A percentile compares a stretch with the other conserved stretches of the same genome.
These are phyloP conservation scores for Seriola quinqueradiata DNA, from an alignment of 2,113 vertebrate genomes.

Conservation along the genomic window DNA sequence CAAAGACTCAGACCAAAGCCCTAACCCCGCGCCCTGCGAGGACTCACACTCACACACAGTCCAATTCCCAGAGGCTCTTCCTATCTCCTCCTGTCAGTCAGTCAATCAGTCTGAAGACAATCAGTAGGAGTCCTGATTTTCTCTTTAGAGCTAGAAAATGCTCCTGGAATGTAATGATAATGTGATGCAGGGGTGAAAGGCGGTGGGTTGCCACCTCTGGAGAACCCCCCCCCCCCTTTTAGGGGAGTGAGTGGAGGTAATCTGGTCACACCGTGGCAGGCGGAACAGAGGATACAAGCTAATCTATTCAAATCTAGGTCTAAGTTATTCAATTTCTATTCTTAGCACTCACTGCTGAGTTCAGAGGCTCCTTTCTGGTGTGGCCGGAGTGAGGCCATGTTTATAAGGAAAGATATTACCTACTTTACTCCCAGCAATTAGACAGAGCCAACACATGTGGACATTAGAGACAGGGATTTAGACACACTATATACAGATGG, in stretches of 20 bases:
- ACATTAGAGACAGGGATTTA: constrained; percentile 83
- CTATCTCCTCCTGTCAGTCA: constrained; percentile 72
- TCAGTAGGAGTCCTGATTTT: constrained; percentile 56
- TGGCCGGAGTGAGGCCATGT: constrained; percentile 3
- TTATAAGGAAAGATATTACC: constrained; percentile 36
- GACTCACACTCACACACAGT: constrained; percentile 34
- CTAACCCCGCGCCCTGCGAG: constrained; percentile 44
- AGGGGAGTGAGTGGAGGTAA: constrained; percentile 66
- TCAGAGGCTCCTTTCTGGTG: constrained; percentile 14
- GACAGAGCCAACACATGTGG: constrained; percentile 78
- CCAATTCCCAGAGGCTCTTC: constrained; percentile 60
- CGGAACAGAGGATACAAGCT: constrained; percentile 71
- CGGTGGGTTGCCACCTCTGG: constrained; percentile 61
- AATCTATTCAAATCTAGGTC: constrained; percentile 71
- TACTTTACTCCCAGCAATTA: constrained; percentile 49
- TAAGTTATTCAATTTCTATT: constrained; percentile 56
- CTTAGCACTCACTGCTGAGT: constrained; percentile 2
- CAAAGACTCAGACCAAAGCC: constrained; percentile 69
- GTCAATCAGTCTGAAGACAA: constrained; percentile 73
- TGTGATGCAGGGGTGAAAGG: constrained; percentile 55
- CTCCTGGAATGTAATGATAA: constrained; percentile 70
- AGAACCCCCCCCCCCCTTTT: constrained; percentile 31
- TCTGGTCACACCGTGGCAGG: constrained; percentile 74
- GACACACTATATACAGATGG: constrained; percentile 43
- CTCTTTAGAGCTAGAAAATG: constrained; percentile 46